Evolutionary conservation across 2,113 vertebrate species (phyloP), one percentile per base, ranked within the genome.

Genomic region (Potamarius usumacintae): DNA sequence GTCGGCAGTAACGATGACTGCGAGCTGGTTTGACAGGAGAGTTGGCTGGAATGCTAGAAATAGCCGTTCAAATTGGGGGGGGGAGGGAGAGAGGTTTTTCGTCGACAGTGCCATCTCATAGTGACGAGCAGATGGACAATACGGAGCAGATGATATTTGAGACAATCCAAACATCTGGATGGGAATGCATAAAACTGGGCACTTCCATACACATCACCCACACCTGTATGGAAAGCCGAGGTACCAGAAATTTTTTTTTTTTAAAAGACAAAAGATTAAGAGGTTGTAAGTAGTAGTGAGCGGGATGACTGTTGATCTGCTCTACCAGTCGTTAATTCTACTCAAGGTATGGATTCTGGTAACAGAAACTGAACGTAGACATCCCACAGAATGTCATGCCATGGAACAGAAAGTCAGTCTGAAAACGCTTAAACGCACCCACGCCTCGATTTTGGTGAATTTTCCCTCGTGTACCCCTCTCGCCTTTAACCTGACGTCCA

Each of bases 11-110:
- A 77, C 20, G 34, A 78, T 62, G n/a, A 85, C 84, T 1, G 30
- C 34, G 30, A 85, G 62, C 77, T 42, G 52, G 8, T 42, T 5
- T 81, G 76, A 67, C 77, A 58, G 67, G 80, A 79, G 55, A 71
- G 30, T 63, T 85, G 85, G 74, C 82, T 80, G 74, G 74, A 81
- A 89, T 81, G 57, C 63, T 81, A 34, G 42, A 72, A 86, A 48
- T 10, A 50, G n/a, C 81, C 53, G 48, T 57, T 50, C 69, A 52
- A 30, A 82, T 18, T 5, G 22, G 6, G 2, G 6, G 30, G 30
- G 1, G 8, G 52, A 5, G 18, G 10, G 58, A 5, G 20, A 1
- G 55, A 11, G 84, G 57, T n/a, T 42, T 50, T 85, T 65, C 58
- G 42, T 77, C 77, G 25, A 62, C 74, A n/a, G 58, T 63, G 25